Evolutionary conservation across 2,888 invertebrate species (phyloP), one percentile per base, ranked within the genome.

Genomic region (Luperina nickerlii): DNA sequence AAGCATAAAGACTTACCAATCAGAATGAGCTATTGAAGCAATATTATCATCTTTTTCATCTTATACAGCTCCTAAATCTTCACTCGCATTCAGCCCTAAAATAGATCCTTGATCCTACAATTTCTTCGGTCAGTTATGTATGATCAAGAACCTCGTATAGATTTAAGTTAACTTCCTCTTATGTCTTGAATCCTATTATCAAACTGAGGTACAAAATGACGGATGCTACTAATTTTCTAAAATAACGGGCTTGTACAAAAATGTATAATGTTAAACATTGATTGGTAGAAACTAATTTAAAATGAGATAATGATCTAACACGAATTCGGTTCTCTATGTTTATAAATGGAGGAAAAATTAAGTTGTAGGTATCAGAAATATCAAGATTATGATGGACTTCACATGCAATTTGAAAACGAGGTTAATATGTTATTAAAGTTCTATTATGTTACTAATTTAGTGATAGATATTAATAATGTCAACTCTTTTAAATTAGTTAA

Each of bases 191-290:
- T 15, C 15, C 5, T 13, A 13, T 48, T 48, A 4, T 48, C 13
- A 48, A 48, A 74, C 48, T 51, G 75, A 65, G n/a, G 62, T 75
- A 84, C 79, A 76, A 86, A 82, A 76, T 81, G 73, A 72, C 87
- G 83, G 81, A 85, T 81, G 76, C 72, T 18, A 73, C 79, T 85
- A 83, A 83, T 85, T 88, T 83, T 63, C 68, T 1, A 80, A 81
- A 87, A 81, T 88, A 88, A 88, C 88, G 88, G 87, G 32, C 51
- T 57, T 68, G 54, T 65, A 76, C 74, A 67, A 75, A 70, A 69
- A 0, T 69, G 57, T 79, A 76, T 69, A 65, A 80, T 65, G 54
- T 73, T 57, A 51, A 74, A 63, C 62, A 67, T 62, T 79, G 68
- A 84, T 84, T 60, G 78, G 77, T 81, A 72, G 84, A 88, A 81